A percentile compares a stretch with the other conserved stretches of the same genome.
phyloP scores from a whole-genome alignment of 2,888 invertebrate species.

The Coenonympha glycerion region DNA sequence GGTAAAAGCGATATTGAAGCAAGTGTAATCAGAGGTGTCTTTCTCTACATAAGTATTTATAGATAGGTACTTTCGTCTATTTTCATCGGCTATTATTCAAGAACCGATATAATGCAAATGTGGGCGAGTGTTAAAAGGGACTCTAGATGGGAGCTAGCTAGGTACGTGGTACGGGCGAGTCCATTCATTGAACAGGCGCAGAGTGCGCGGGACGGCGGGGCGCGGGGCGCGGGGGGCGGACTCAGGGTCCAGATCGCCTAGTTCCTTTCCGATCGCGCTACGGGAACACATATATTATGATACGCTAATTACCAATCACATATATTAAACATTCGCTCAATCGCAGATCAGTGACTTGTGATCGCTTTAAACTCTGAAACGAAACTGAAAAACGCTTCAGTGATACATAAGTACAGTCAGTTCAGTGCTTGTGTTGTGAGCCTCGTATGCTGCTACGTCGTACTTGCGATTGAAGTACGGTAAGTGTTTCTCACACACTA shows the following conservation, averaged over 20 bases:
- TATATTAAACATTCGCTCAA: not conserved
- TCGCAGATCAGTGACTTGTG: not conserved
- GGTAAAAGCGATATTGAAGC: not conserved
- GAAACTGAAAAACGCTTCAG: not conserved
- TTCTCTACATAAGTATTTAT: conserved; percentile 31
- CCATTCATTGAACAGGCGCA: conserved; percentile 68
- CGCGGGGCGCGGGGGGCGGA: conserved; percentile 30
- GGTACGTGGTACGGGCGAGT: conserved; percentile 45
- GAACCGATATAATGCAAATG: conserved; percentile 56
- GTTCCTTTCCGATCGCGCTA: conserved; percentile 46
- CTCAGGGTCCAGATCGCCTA: conserved; percentile 51
- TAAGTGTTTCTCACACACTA: conserved; percentile 6
- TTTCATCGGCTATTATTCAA: conserved; percentile 60
- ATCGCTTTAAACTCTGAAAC: not conserved
- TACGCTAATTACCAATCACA: conserved; percentile 6
- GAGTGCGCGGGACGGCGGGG: conserved; percentile 55
- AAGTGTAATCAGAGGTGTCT: conserved; percentile 23
- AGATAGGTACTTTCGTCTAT: conserved; percentile 41
- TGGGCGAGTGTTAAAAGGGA: conserved; percentile 48
- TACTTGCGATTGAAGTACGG: conserved; percentile 8
- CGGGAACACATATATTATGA: conserved; percentile 32
- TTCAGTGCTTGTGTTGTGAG: conserved; percentile 7
- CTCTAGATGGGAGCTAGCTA: conserved; percentile 48
- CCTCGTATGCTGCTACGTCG: conserved; percentile 7
- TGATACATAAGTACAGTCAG: no score